phyloP scores from a whole-genome alignment of 1,140 invertebrate species.

The Lethocerus indicus region DNA sequence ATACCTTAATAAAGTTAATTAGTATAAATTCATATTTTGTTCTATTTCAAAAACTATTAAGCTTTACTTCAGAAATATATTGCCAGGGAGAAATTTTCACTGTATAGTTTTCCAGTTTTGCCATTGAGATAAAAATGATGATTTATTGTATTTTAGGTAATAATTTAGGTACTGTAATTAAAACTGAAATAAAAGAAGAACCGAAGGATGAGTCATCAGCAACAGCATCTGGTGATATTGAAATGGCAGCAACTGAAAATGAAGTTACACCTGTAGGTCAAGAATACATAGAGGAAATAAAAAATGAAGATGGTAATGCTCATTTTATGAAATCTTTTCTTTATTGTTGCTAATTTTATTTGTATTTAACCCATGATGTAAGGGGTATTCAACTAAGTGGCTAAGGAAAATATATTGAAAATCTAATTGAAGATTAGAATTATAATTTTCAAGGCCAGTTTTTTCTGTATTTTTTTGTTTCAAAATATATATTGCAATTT shows the following conservation, averaged over 20 bases:
- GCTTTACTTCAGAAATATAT: too few relatives aligned
- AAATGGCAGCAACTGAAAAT: constrained; percentile 38
- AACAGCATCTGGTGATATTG: constrained; percentile 36
- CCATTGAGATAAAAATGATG: too few relatives aligned
- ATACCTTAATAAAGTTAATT: too few relatives aligned
- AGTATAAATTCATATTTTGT: too few relatives aligned
- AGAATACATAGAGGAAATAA: constrained; percentile 96
- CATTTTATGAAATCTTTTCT: not conserved
- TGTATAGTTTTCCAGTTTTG: too few relatives aligned
- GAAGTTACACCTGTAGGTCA: constrained; percentile 93
- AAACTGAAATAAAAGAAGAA: constrained; percentile 8
- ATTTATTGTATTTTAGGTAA: constrained; percentile 6
- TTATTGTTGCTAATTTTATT: not conserved
- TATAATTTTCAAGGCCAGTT: not conserved
- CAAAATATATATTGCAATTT: constrained; percentile 2
- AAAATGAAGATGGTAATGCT: constrained; percentile 75
- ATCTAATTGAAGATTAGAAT: too few relatives aligned
- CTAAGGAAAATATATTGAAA: too few relatives aligned
- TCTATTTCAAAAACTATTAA: too few relatives aligned
- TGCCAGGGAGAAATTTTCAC: too few relatives aligned
- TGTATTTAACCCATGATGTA: not conserved
- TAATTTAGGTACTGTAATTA: constrained; percentile 15
- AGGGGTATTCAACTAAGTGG: not conserved
- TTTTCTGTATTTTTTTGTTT: constrained; percentile 2
- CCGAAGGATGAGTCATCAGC: constrained; percentile 25